phyloP scores from a whole-genome alignment of 2,888 invertebrate genomes.

The Dasypogon diadema region DNA sequence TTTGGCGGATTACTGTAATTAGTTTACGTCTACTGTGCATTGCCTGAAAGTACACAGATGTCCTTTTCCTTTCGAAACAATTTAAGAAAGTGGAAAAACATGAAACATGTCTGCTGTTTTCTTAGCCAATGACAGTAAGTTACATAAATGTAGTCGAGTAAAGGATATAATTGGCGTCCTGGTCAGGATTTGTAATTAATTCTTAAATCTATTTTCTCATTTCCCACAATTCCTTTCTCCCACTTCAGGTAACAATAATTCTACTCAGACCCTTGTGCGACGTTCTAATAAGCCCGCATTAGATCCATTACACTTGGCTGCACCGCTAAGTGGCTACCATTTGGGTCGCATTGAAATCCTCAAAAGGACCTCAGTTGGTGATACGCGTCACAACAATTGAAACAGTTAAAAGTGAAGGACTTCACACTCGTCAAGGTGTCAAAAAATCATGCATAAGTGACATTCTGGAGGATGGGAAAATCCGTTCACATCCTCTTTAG shows the following conservation, averaged over 20 bases:
- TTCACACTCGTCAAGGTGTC: slow-evolving; percentile 46
- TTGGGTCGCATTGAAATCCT: not conserved
- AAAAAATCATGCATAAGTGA: slow-evolving; percentile 43
- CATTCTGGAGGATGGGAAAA: slow-evolving; percentile 34
- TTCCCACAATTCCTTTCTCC: no score
- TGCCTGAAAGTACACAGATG: slow-evolving; percentile 5
- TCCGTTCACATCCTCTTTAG: slow-evolving; percentile 3
- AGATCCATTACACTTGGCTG: slow-evolving; percentile 40
- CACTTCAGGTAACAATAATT: no score
- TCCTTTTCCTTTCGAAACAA: not conserved
- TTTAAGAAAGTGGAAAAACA: slow-evolving; percentile 12
- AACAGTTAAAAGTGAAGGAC: slow-evolving; percentile 54
- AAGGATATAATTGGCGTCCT: no score
- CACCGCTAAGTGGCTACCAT: slow-evolving; percentile 31
- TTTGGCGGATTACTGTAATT: not conserved
- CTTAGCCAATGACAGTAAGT: no score
- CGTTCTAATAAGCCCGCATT: slow-evolving; percentile 41
- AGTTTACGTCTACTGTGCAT: not conserved
- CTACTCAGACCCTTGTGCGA: no score
- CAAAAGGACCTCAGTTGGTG: slow-evolving; percentile 53
- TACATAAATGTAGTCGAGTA: no score
- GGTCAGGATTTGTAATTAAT: no score
- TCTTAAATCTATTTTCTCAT: no score
- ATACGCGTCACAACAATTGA: slow-evolving; percentile 53
- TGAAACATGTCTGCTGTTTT: no score